These are phyloP conservation scores for Chrysolina haemoptera DNA, from an alignment of 2,888 invertebrate genomes.

Conservation along the genomic window DNA sequence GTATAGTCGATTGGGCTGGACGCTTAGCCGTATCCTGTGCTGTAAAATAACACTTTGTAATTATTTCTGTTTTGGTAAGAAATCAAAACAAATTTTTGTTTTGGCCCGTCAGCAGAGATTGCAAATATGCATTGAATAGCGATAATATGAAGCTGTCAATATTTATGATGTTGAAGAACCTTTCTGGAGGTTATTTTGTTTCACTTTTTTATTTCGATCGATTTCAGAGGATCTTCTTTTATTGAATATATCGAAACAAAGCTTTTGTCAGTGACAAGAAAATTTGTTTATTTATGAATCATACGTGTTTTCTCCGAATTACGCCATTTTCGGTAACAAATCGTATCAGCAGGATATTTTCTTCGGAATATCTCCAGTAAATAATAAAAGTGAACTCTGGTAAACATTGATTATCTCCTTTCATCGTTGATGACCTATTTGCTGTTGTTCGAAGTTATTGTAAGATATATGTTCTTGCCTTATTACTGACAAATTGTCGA, in stretches of 20 bases:
- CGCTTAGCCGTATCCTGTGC: too few relatives aligned
- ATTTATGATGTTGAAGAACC: too few relatives aligned
- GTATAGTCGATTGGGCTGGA: too few relatives aligned
- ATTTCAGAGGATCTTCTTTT: not conserved
- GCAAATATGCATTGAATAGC: too few relatives aligned
- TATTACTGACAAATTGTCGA: not conserved
- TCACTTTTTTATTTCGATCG: too few relatives aligned
- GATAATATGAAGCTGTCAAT: too few relatives aligned
- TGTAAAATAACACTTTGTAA: too few relatives aligned
- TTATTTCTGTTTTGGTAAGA: too few relatives aligned
- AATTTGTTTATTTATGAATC: not conserved
- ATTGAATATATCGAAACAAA: too few relatives aligned
- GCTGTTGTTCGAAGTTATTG: constrained; percentile 7
- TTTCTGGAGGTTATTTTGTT: too few relatives aligned
- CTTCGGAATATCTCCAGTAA: constrained; percentile 19
- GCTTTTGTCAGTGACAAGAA: not conserved
- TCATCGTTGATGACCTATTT: constrained; percentile 32
- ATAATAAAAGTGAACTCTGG: constrained; percentile 13
- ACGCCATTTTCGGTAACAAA: not conserved
- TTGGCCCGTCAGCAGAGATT: too few relatives aligned
- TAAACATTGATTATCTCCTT: constrained; percentile 32
- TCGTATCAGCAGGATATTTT: constrained; percentile 4
- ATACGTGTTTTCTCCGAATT: not conserved
- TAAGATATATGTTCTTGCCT: not conserved
- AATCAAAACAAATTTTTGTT: too few relatives aligned